These are phyloP conservation scores for Drosophila baimaii DNA, from an alignment of 1,140 invertebrate genomes.

Conservation along the genomic window DNA sequence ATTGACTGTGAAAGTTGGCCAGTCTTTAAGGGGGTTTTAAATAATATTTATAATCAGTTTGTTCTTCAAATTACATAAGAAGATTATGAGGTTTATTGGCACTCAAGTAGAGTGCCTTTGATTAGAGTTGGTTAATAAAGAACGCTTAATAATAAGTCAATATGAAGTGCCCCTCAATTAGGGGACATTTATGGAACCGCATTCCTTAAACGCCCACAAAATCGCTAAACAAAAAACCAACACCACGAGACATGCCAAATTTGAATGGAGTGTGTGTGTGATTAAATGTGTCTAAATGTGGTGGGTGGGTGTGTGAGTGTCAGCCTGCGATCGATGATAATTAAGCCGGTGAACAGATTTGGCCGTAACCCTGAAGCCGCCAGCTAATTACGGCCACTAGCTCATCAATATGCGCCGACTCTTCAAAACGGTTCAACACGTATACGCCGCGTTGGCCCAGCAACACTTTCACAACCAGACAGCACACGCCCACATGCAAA, in stretches of 20 bases:
- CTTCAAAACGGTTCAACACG: constrained; percentile 47
- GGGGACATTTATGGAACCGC: constrained; percentile 54
- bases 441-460: constrained; percentile 45
- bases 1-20: constrained; percentile 16
- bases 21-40: background rate
- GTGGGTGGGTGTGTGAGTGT: constrained; percentile 23
- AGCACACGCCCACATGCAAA: constrained; percentile 32
- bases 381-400: constrained; percentile 62
- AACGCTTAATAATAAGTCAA: background rate
- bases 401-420: constrained; percentile 75
- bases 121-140: background rate
- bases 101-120: background rate
- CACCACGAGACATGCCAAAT: constrained; percentile 33
- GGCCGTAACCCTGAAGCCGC: constrained; percentile 58
- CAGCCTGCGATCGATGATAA: constrained; percentile 37
- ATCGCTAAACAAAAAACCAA: constrained; percentile 12
- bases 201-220: constrained; percentile 54
- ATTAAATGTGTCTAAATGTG: constrained; percentile 24
- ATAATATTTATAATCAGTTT: background rate
- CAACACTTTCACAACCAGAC: constrained; percentile 62
- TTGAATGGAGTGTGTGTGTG: constrained; percentile 36
- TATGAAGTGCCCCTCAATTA: constrained; percentile 41
- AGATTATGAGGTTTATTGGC: background rate
- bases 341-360: constrained; percentile 65
- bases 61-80: background rate